Evolutionary conservation across 2,113 vertebrate genomes (phyloP), one percentile per base, ranked within the genome.

Genomic region (Tychaedon coryphoeus): DNA sequence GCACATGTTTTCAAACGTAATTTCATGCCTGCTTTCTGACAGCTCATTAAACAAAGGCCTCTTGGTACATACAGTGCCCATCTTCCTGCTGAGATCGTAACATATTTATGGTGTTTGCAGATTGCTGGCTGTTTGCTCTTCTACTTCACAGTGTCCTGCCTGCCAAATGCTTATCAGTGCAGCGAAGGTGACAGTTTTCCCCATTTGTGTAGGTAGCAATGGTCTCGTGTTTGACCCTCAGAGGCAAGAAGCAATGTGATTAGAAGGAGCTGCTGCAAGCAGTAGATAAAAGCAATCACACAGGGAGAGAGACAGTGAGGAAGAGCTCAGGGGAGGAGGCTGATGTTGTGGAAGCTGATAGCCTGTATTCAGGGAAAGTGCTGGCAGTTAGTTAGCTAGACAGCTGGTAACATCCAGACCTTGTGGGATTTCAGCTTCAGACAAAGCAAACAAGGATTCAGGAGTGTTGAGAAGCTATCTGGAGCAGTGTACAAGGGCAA

Each of bases 21-120:
- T 98, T 98, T 98, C 98, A 97, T 98, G 98, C 97, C 97, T 98
- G 97, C 97, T 98, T 98, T 97, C 98, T 98, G 98, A 98, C 98
- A 98, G 98, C 97, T 98, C 98, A 98, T 98, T 98, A 98, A 98
- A 98, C 98, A 98, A 97, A 98, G 98, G 98, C 97, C 98, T 98
- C 98, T 97, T 86, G 97, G 98, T 98, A 97, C 97, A 97, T 95
- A 97, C 91, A 98, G 96, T 97, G 98, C 97, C 97, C 97, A 83
- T 98, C 97, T 97, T 97, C 97, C 97, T 96, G 97, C 98, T 97
- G 97, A 97, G 97, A 98, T 97, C 75, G 96, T 95, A 98, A 97
- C 97, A 97, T 98, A 98, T 98, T 98, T 98, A 98, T 96, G 95
- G 97, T 97, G 96, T 97, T 97, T 97, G 97, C 98, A 98, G 98